phyloP scores from a whole-genome alignment of 2,888 invertebrate species.

The Bembecia ichneumoniformis region DNA sequence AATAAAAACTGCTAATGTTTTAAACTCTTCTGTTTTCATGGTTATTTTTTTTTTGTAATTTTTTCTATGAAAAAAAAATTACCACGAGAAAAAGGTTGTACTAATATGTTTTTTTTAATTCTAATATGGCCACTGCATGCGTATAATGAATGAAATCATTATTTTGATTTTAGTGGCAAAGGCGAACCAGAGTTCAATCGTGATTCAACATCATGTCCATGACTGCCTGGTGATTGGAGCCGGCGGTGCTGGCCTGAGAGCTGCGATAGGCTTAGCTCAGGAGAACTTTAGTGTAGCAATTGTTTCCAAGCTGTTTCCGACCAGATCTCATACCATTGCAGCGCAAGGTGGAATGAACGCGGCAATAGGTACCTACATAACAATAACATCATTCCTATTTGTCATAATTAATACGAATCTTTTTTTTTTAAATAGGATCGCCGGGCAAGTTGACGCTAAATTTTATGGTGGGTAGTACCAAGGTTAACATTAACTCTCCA shows the following conservation, averaged over 20 bases:
- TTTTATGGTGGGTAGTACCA: too few relatives aligned
- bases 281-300: constrained; percentile 96
- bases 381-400: background rate
- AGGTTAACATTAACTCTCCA: too few relatives aligned
- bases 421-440: too few relatives aligned
- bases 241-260: constrained; percentile 94
- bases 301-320: constrained; percentile 96
- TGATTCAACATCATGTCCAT: constrained; percentile 91
- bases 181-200: constrained; percentile 69
- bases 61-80: too few relatives aligned
- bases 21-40: too few relatives aligned
- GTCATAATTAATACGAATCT: background rate
- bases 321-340: constrained; percentile 97
- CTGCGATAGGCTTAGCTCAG: constrained; percentile 93
- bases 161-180: background rate
- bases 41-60: too few relatives aligned
- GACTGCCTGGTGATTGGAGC: constrained; percentile 97
- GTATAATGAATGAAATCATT: too few relatives aligned
- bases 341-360: constrained; percentile 99
- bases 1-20: too few relatives aligned
- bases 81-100: too few relatives aligned
- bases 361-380: constrained; percentile 76
- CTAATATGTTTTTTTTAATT: too few relatives aligned
- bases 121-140: too few relatives aligned
- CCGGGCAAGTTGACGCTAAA: too few relatives aligned